These are phyloP conservation scores for Gila robusta DNA, from an alignment of 2,797 vertebrate species.

Conservation along the genomic window DNA sequence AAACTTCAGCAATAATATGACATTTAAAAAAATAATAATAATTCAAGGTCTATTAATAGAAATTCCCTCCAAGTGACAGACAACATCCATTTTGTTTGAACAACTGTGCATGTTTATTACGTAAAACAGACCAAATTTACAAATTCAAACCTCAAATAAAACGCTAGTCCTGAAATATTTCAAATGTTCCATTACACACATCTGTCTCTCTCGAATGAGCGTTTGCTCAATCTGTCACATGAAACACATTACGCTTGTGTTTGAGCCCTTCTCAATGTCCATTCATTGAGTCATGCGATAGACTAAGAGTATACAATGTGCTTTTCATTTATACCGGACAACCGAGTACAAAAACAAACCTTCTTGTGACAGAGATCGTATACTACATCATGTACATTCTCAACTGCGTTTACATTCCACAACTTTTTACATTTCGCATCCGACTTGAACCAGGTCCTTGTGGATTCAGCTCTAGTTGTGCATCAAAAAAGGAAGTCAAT, in stretches of 20 bases:
- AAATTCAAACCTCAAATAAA: slow-evolving; percentile 48
- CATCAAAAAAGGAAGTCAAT: background rate
- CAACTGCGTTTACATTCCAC: slow-evolving; percentile 50
- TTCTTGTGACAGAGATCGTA: slow-evolving; percentile 30
- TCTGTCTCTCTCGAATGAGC: slow-evolving; percentile 1
- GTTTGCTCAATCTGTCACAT: slow-evolving; percentile 4
- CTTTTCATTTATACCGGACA: slow-evolving; percentile 28
- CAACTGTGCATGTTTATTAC: slow-evolving; percentile 54
- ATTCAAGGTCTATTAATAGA: background rate
- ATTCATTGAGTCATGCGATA: slow-evolving; percentile 25
- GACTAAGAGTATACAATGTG: slow-evolving; percentile 46
- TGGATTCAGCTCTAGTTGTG: slow-evolving; percentile 13
- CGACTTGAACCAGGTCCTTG: slow-evolving; percentile 20
- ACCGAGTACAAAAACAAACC: slow-evolving; percentile 21
- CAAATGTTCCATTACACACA: slow-evolving; percentile 6
- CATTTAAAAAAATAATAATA: no score
- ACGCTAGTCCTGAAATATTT: slow-evolving; percentile 37
- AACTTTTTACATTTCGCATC: slow-evolving; percentile 41
- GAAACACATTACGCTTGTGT: slow-evolving; percentile 19
- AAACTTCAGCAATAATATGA: background rate
- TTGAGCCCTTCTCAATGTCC: slow-evolving; percentile 34
- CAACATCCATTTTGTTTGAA: slow-evolving; percentile 16
- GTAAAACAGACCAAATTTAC: slow-evolving; percentile 48
- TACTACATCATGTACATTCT: slow-evolving; percentile 26
- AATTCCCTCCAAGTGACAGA: background rate